Evolutionary conservation across 1,140 invertebrate species (phyloP), one percentile per base, ranked within the genome.

Genomic region (Aradophagus sp.): DNA sequence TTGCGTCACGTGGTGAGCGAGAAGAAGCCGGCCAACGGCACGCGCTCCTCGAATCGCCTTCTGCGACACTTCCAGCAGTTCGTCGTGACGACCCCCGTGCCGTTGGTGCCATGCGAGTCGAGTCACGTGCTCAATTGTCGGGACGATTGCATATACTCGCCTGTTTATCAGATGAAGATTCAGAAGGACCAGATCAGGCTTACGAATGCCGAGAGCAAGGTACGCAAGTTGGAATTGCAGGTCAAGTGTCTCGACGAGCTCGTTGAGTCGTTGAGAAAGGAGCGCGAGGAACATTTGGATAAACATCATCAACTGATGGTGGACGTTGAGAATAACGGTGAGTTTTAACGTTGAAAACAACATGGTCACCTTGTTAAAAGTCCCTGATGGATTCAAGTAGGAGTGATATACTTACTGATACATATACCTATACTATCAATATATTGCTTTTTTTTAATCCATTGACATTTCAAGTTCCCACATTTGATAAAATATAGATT

Each of bases 111-210:
- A 20, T 1, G 8, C 1, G 14, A 36, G 5, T 16, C 10, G 15
- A 12, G 29, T 2, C n/a, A 6, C 11, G 4, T 14, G 1, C n/a
- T 48, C 5, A 7, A 48, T n/a, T 48, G 32, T 15, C n/a, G 16
- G 1, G 31, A 35, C 1, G 45, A 48, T 8, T 48, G 45, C 26
- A 29, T 27, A 2, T 35, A 23, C n/a, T 48, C 32, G 14, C 29
- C 39, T 1, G 44, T 56, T 27, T 56, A 56, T 36, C 39, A 44
- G 10, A 44, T 44, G 3, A 41, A 41, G 10, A 42, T 56, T 4
- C 31, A 32, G 8, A 44, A 36, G 17, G 39, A 44, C 8, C 19
- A 16, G 8, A 16, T 27, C 1, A 56, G 27, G 1, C 26, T 1
- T 8, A 13, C 14, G 5, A 12, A 56, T 1, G 17, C 17, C 6